Base-by-base conservation (phyloP, 2,797 vertebrate species). In the Neosalanx taihuensis region DNA sequence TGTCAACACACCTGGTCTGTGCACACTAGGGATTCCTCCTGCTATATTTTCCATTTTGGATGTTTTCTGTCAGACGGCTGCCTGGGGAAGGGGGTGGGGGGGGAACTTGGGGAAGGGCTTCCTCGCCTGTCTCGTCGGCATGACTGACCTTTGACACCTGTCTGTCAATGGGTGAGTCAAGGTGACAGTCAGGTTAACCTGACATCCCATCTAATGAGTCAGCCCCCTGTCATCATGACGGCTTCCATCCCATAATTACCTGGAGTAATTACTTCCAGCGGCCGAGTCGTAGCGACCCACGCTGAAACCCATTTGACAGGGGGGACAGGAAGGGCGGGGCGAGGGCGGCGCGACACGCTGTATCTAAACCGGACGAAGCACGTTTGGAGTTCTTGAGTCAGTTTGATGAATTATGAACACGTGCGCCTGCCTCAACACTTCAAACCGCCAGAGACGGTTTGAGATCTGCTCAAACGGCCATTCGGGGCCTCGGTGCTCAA, bases 251-350 rank as follows among this genome's bases (percentile, higher is more conserved):
- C 69, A 77, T 75, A 79, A 79, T 82, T 35, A 80, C 78, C 74
- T 6, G 3, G 67, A 60, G 64, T 88, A 87, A 89, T 87, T 80
- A 84, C 81, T 84, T 86, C 81, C 83, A 82, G 76, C 82, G 74
- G 78, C 79, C 70, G 63, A 67, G 76, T 68, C 68, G 67, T 64
- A 75, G 6, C 6, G 66, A 71, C 61, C 57, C 53, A 26, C 61
- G 37, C 65, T 29, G 77, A 84, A 64, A 73, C 59, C 79, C 31
- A 79, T 78, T 72, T 81, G 72, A 71, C 70, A 74, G 26, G 26
- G 5, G 57, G 61, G 67, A 31, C 66, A 69, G 67, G 70, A 75
- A 81, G 73, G n/a, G 6, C 4, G 6, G 6, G 37, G 37, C 64
- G 26, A 9, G 70, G 63, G 61, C n/a, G n/a, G 69, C 51, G 64